A percentile compares a stretch with the other conserved stretches of the same genome.
Evolutionary conservation across 1,140 invertebrate species (phyloP).

Genomic region (Drosophila orena): DNA sequence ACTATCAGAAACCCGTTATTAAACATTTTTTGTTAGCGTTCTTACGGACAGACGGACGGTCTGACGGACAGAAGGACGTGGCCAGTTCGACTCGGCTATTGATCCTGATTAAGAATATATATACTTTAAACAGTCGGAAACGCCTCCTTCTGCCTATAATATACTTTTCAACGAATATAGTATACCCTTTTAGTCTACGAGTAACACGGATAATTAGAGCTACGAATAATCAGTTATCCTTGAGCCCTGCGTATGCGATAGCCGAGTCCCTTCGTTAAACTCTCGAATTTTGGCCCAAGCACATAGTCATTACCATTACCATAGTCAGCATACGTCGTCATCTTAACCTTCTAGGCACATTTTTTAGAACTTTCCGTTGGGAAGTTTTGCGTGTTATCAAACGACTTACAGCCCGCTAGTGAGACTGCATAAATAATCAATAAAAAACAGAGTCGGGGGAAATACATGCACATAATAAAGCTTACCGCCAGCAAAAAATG

Average conservation of each 20-base stretch:
- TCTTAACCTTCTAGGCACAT: slow-evolving; percentile 21
- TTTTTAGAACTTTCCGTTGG: slow-evolving; percentile 78
- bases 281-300: slow-evolving; percentile 31
- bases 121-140: no score
- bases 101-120: no score
- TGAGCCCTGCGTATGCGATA: background rate
- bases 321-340: slow-evolving; percentile 34
- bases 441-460: slow-evolving; percentile 51
- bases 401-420: slow-evolving; percentile 79
- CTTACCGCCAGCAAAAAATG: slow-evolving; percentile 71
- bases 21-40: no score
- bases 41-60: no score
- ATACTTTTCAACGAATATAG: no score
- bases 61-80: no score
- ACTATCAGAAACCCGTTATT: no score
- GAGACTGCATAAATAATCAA: slow-evolving; percentile 82
- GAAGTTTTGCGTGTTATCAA: slow-evolving; percentile 78
- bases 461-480: slow-evolving; percentile 66
- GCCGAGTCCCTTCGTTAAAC: slow-evolving; percentile 7
- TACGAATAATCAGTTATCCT: no score
- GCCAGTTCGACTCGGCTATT: no score
- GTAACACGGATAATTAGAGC: no score
- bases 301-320: slow-evolving; percentile 63
- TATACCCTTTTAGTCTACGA: no score
- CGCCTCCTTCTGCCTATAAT: no score